These are phyloP conservation scores for Chaetodon trifascialis DNA, from an alignment of 2,113 vertebrate species.

Conservation along the genomic window DNA sequence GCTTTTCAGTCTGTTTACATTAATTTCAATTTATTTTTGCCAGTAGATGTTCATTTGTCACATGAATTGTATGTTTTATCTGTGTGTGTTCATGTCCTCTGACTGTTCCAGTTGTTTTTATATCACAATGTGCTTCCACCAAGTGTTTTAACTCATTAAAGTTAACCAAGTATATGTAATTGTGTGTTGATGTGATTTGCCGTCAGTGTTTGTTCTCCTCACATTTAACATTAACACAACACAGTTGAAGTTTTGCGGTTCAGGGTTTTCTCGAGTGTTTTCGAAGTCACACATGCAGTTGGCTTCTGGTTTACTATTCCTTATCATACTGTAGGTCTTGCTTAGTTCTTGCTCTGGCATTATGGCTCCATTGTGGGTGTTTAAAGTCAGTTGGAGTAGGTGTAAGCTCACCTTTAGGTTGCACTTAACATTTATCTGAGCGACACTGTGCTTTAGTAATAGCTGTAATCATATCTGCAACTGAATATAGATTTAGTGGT, in stretches of 20 bases:
- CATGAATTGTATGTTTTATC: slow-evolving; percentile 9
- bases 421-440: slow-evolving; percentile 49
- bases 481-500: slow-evolving; percentile 35
- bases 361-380: slow-evolving; percentile 61
- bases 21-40: not conserved
- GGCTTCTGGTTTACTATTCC: slow-evolving; percentile 10
- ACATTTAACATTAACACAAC: slow-evolving; percentile 20
- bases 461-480: slow-evolving; percentile 29
- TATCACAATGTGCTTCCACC: slow-evolving; percentile 23
- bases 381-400: slow-evolving; percentile 68
- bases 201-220: slow-evolving; percentile 16
- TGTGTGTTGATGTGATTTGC: slow-evolving; percentile 58
- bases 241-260: not conserved
- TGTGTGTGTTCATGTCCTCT: slow-evolving; percentile 23
- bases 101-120: slow-evolving; percentile 30
- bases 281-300: not conserved
- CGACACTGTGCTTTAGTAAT: slow-evolving; percentile 32
- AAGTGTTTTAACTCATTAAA: slow-evolving; percentile 71
- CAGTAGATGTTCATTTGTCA: slow-evolving; percentile 27
- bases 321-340: slow-evolving; percentile 26
- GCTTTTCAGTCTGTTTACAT: slow-evolving; percentile 30
- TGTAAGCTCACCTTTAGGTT: slow-evolving; percentile 51
- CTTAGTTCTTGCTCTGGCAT: slow-evolving; percentile 35
- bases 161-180: slow-evolving; percentile 48
- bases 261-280: slow-evolving; percentile 1